Evolutionary conservation across 2,888 invertebrate genomes (phyloP).

Genomic region (Matsumyia berberina): DNA sequence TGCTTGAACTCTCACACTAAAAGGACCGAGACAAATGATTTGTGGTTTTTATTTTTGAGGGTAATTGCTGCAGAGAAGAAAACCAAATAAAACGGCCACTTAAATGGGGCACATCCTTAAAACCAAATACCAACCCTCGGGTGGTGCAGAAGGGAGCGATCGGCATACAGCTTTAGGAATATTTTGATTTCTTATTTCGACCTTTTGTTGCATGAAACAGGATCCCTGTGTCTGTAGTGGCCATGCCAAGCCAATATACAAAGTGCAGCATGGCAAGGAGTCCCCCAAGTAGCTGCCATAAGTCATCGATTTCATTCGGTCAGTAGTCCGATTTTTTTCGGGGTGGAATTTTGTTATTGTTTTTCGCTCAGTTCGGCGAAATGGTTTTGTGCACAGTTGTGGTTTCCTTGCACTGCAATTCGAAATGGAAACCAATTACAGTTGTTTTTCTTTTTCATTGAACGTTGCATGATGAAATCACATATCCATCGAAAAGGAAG

Average conservation of each 20-base stretch:
- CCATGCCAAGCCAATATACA: slow-evolving; percentile 36
- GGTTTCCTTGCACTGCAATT: slow-evolving; percentile 43
- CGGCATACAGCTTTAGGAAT: slow-evolving; percentile 27
- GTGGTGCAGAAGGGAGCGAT: not conserved
- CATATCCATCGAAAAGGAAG: slow-evolving; percentile 39
- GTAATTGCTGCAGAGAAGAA: slow-evolving; percentile 69
- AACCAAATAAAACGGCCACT: slow-evolving; percentile 67
- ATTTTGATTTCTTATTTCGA: slow-evolving; percentile 62
- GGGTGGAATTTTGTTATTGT: slow-evolving; percentile 17
- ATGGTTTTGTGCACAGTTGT: slow-evolving; percentile 25
- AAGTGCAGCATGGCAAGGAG: slow-evolving; percentile 53
- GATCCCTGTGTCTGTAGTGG: slow-evolving; percentile 13
- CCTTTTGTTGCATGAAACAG: slow-evolving; percentile 50
- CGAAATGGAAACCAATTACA: slow-evolving; percentile 73
- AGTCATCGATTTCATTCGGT: slow-evolving; percentile 75
- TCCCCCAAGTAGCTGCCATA: slow-evolving; percentile 62
- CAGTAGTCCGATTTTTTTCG: slow-evolving; percentile 64
- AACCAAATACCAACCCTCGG: slow-evolving; percentile 27
- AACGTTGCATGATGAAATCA: slow-evolving; percentile 42
- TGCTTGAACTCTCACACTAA: slow-evolving; percentile 3
- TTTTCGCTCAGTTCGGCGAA: slow-evolving; percentile 31
- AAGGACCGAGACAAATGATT: slow-evolving; percentile 74
- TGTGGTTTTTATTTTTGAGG: slow-evolving; percentile 75
- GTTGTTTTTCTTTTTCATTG: slow-evolving; percentile 56
- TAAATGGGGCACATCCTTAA: slow-evolving; percentile 54